Conservation (phyloP, 1,140 invertebrate genomes). For the Stenopsyche tienmushanensis region DNA sequence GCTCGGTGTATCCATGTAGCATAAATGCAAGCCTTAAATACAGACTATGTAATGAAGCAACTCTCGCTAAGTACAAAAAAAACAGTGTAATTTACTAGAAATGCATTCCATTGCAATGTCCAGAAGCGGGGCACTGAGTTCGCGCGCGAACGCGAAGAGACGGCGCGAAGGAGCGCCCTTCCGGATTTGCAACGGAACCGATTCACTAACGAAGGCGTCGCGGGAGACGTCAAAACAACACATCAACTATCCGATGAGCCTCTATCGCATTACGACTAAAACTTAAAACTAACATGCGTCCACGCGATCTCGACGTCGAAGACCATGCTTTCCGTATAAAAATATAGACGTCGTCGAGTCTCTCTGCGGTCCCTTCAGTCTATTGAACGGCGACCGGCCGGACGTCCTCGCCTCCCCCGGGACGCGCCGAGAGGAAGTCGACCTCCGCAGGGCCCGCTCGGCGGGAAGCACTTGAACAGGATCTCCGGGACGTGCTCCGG, state of each 20-base stretch:
- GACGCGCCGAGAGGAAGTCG: slow-evolving; percentile 66
- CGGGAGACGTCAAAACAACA: background rate
- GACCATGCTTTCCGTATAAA: too few relatives aligned
- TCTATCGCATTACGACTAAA: background rate
- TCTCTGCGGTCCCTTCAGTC: background rate
- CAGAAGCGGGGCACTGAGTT: background rate
- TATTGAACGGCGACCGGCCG: slow-evolving; percentile 38
- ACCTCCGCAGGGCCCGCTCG: slow-evolving; percentile 71
- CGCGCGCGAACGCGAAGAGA: background rate
- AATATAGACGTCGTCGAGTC: slow-evolving; percentile 4
- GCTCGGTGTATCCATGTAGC: background rate
- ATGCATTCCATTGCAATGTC: background rate
- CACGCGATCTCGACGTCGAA: background rate
- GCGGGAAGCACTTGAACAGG: slow-evolving; percentile 35
- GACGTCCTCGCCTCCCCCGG: slow-evolving; percentile 41
- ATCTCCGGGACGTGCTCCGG: slow-evolving; percentile 27
- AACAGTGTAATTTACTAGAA: too few relatives aligned
- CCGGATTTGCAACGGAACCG: background rate
- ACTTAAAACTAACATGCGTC: background rate
- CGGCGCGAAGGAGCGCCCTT: background rate
- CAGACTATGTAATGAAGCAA: too few relatives aligned
- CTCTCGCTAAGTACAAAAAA: too few relatives aligned
- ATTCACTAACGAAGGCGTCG: background rate
- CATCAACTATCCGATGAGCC: background rate
- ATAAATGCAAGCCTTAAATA: background rate